A percentile compares a stretch with the other conserved stretches of the same genome.
Conservation (phyloP, 2,888 invertebrate species). For the Rhimphoctona megacephalus region DNA sequence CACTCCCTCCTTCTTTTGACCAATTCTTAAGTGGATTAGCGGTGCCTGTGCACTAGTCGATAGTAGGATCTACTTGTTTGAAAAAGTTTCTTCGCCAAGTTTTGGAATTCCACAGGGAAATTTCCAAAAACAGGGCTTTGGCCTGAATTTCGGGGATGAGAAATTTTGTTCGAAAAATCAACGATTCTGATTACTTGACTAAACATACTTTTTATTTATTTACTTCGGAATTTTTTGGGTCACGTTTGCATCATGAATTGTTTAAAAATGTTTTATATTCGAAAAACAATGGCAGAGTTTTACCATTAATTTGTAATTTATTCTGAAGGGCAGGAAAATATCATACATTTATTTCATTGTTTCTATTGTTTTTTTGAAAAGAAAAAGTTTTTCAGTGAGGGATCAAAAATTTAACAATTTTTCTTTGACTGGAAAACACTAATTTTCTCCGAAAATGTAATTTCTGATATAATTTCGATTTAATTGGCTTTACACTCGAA, state of each 20-base stretch:
- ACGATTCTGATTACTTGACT: background rate
- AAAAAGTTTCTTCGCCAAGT: background rate
- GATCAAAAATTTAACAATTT: background rate
- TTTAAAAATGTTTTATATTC: background rate
- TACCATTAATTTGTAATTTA: background rate
- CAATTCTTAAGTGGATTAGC: slow-evolving; percentile 16
- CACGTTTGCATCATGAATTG: too few relatives aligned
- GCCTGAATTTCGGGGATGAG: background rate
- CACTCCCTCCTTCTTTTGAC: background rate
- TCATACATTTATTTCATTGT: background rate
- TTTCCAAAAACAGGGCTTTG: background rate
- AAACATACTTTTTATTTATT: too few relatives aligned
- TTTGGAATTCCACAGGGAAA: background rate
- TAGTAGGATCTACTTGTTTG: background rate
- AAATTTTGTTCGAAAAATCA: background rate
- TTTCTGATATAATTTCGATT: background rate
- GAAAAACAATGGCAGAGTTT: background rate
- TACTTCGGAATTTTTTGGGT: too few relatives aligned
- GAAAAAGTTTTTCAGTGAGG: background rate
- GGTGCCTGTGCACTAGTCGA: background rate
- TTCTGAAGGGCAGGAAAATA: too few relatives aligned
- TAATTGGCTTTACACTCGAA: background rate
- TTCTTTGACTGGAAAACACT: background rate
- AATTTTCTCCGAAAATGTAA: background rate
- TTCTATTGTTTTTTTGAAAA: background rate